Evolutionary conservation across 2,113 vertebrate genomes (phyloP).

Genomic region (Centropus unirufus): DNA sequence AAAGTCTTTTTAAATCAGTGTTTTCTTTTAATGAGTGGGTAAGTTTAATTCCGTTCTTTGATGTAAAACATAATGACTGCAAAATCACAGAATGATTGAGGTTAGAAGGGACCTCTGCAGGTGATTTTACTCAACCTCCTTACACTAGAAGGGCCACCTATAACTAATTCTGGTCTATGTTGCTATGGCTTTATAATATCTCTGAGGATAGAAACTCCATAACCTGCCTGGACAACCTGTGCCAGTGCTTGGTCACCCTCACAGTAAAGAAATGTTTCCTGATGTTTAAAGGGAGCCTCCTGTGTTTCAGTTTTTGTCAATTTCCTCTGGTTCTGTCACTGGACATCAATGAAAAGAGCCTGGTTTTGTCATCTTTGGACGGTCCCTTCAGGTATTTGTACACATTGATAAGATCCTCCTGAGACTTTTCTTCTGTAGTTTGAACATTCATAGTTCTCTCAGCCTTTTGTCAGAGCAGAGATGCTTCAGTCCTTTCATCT

Average conservation of each 20-base stretch:
- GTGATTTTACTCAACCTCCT: not conserved
- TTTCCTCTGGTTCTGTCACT: not conserved
- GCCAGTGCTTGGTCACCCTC: not conserved
- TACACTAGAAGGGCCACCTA: not conserved
- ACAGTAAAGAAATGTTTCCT: not conserved
- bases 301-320: not conserved
- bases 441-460: not conserved
- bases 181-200: not conserved
- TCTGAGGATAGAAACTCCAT: not conserved
- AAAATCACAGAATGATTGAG: not conserved
- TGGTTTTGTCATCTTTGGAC: not conserved
- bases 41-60: not conserved
- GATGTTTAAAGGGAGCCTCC: not conserved
- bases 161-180: fast-evolving
- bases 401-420: not conserved
- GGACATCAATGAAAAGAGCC: not conserved
- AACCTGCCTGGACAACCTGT: not conserved
- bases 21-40: not conserved
- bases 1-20: not conserved
- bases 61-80: not conserved
- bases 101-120: not conserved
- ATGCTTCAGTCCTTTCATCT: not conserved
- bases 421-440: not conserved
- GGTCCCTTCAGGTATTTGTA: not conserved
- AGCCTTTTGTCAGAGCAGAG: not conserved